These are phyloP conservation scores for Aphelenchoides avenae DNA, from an alignment of 1,140 invertebrate genomes.

Conservation along the genomic window DNA sequence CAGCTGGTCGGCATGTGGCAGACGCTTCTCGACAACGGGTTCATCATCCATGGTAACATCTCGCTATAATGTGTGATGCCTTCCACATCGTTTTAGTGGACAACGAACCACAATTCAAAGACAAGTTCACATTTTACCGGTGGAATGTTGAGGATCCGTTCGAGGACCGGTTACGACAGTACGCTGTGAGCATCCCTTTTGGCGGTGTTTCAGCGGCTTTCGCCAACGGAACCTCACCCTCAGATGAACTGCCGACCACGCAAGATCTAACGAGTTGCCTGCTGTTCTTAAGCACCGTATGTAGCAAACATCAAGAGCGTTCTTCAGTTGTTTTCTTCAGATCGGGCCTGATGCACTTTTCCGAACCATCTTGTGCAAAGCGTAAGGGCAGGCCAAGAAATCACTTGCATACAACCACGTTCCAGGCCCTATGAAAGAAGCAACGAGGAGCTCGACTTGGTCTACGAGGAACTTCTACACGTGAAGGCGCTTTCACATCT, in stretches of 20 bases:
- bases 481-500: slow-evolving; percentile 77
- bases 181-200: too few relatives aligned
- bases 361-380: slow-evolving; percentile 75
- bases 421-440: slow-evolving; percentile 71
- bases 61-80: slow-evolving; percentile 1
- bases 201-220: too few relatives aligned
- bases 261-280: slow-evolving; percentile 70
- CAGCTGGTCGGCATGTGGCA: slow-evolving; percentile 79
- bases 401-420: slow-evolving; percentile 6
- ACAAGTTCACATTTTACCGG: slow-evolving; percentile 77
- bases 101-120: slow-evolving; percentile 75
- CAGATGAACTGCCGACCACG: slow-evolving; percentile 55
- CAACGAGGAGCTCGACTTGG: slow-evolving; percentile 74
- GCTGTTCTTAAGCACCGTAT: slow-evolving; percentile 67
- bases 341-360: slow-evolving; percentile 72
- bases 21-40: slow-evolving; percentile 74
- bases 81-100: slow-evolving; percentile 68
- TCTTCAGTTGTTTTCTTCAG: too few relatives aligned
- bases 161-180: too few relatives aligned
- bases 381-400: slow-evolving; percentile 66
- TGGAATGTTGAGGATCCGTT: slow-evolving; percentile 64
- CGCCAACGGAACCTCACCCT: too few relatives aligned
- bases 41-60: slow-evolving; percentile 71
- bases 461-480: slow-evolving; percentile 78
- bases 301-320: too few relatives aligned